These are phyloP conservation scores for Silurus meridionalis DNA, from an alignment of 2,113 vertebrate genomes.

Conservation along the genomic window DNA sequence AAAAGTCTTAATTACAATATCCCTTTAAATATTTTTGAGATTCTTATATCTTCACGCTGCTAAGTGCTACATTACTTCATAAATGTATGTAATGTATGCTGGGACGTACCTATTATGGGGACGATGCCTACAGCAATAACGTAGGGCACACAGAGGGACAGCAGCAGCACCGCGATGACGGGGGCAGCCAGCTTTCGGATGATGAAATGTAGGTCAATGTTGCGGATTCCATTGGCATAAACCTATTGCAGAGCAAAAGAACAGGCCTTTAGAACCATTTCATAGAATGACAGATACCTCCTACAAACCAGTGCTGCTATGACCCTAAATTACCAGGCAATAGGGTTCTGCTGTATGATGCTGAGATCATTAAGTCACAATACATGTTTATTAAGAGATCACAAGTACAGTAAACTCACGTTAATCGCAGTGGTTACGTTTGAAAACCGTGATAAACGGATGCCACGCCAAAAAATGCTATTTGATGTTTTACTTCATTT, in stretches of 20 bases:
- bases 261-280: background rate
- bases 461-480: no score
- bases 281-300: background rate
- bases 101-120: slow-evolving; percentile 83
- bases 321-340: background rate
- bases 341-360: background rate
- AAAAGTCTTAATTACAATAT: background rate
- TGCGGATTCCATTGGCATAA: slow-evolving; percentile 97
- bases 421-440: no score
- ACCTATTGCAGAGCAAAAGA: slow-evolving; percentile 69
- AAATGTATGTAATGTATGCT: background rate
- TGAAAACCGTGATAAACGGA: no score
- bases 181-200: slow-evolving; percentile 92
- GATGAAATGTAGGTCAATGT: slow-evolving; percentile 98
- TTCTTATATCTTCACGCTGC: background rate
- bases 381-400: background rate
- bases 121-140: slow-evolving; percentile 89
- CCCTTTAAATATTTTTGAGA: background rate
- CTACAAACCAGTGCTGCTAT: background rate
- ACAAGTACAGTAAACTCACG: background rate
- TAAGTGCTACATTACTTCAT: background rate
- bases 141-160: slow-evolving; percentile 93
- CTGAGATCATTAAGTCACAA: background rate
- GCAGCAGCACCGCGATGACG: slow-evolving; percentile 89
- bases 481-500: no score